A percentile compares a stretch with the other conserved stretches of the same genome.
These are phyloP conservation scores for Rallus crepitans DNA, from an alignment of 2,797 vertebrate species.

Conservation along the genomic window DNA sequence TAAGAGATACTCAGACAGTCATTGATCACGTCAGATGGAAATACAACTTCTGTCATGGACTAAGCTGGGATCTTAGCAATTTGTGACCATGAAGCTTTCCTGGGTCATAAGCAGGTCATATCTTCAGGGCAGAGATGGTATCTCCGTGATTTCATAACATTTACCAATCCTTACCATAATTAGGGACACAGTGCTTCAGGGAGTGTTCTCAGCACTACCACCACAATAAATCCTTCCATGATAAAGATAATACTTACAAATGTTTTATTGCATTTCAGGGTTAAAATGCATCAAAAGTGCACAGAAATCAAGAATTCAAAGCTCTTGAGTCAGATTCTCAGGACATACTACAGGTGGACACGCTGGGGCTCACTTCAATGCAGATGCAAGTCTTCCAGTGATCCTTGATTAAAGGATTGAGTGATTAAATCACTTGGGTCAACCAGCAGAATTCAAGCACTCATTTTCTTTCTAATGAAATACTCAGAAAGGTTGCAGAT, in stretches of 20 bases:
- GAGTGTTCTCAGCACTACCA: neutral
- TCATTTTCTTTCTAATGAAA: neutral
- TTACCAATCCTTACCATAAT: neutral
- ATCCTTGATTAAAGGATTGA: neutral
- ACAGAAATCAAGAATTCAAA: neutral
- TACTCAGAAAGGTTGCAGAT: neutral
- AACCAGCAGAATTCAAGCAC: neutral
- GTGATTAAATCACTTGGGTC: neutral
- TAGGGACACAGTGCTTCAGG: neutral
- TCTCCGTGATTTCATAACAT: neutral
- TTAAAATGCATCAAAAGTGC: neutral
- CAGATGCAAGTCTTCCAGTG: neutral
- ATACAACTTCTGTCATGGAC: neutral
- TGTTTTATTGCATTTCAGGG: neutral
- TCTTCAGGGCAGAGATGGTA: conserved; percentile 2
- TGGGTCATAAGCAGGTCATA: neutral
- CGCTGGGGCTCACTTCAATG: neutral
- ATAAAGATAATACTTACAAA: neutral
- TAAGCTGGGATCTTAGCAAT: neutral
- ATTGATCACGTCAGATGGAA: neutral
- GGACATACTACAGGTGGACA: neutral
- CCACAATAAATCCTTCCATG: neutral
- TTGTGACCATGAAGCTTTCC: neutral
- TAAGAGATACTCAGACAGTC: neutral
- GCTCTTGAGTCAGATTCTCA: neutral